Evolutionary conservation across 2,888 invertebrate species (phyloP).

Genomic region (Agriopis aurantiaria): DNA sequence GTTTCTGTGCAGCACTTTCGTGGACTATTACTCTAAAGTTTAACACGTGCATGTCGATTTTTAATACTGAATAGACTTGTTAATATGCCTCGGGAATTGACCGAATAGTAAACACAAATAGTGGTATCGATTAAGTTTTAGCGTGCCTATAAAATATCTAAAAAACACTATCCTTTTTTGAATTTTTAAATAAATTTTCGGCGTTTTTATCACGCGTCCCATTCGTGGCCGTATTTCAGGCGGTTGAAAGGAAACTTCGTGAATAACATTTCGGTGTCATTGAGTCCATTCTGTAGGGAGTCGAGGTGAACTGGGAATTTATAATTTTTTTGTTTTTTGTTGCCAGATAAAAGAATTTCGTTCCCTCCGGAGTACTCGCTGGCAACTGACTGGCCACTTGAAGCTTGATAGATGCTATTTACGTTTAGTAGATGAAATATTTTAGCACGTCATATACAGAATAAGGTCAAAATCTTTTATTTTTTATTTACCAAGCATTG

Average conservation of each 20-base stretch:
- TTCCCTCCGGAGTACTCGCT: conserved; percentile 27
- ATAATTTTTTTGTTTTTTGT: conserved; percentile 39
- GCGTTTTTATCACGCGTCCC: conserved; percentile 15
- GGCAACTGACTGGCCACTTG: conserved; percentile 41
- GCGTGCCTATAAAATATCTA: conserved; percentile 26
- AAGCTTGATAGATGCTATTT: conserved; percentile 36
- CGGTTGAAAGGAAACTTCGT: conserved; percentile 36
- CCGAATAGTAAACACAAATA: neutral
- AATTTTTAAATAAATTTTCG: conserved; percentile 15
- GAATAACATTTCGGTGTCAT: conserved; percentile 42
- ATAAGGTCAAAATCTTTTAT: neutral
- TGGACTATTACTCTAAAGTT: conserved; percentile 14
- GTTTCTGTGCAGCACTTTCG: conserved; percentile 27
- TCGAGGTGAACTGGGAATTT: conserved; percentile 32
- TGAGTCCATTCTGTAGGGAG: conserved; percentile 33
- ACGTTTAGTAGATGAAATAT: conserved; percentile 3
- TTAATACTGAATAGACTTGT: conserved; percentile 18
- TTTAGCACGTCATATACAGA: neutral
- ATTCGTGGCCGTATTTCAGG: conserved; percentile 25
- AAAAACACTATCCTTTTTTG: conserved; percentile 6
- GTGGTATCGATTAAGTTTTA: conserved; percentile 16
- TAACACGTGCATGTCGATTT: conserved; percentile 18
- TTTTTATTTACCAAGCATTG: neutral
- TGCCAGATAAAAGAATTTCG: conserved; percentile 39
- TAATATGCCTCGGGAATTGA: conserved; percentile 7